A percentile compares a stretch with the other conserved stretches of the same genome.
Evolutionary conservation across 1,140 invertebrate genomes (phyloP).

Genomic region (Melipona quadrifasciata): DNA sequence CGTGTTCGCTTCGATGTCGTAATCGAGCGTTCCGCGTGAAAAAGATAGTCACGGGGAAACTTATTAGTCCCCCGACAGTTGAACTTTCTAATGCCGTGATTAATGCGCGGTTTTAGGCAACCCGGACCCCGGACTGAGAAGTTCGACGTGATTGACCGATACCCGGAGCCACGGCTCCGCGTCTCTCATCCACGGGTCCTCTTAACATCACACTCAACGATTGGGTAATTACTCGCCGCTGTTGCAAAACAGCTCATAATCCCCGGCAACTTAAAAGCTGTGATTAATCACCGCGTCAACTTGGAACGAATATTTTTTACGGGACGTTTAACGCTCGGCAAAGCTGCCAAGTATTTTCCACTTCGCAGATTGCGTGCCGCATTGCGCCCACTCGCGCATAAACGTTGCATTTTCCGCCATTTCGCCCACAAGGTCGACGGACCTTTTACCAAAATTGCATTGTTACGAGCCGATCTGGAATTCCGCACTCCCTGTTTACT

Average conservation of each 20-base stretch:
- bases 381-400: neutral
- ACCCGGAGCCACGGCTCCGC: neutral
- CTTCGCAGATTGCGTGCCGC: neutral
- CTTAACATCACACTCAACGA: neutral
- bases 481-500: neutral
- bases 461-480: neutral
- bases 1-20: neutral
- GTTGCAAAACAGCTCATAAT: neutral
- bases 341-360: neutral
- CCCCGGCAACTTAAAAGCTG: neutral
- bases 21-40: neutral
- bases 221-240: constrained; percentile 2
- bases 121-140: neutral
- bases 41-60: neutral
- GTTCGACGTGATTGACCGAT: constrained; percentile 12
- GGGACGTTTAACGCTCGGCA: neutral
- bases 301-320: too few species aligned
- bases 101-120: constrained; percentile 20
- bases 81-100: constrained; percentile 43
- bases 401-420: neutral
- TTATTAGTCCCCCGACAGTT: neutral
- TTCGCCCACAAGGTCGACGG: neutral
- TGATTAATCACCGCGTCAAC: constrained; percentile 19
- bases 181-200: constrained; percentile 17
- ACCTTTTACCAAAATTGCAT: neutral